These are phyloP conservation scores for Drosophila sturtevanti DNA, from an alignment of 1,140 invertebrate species.

Conservation along the genomic window DNA sequence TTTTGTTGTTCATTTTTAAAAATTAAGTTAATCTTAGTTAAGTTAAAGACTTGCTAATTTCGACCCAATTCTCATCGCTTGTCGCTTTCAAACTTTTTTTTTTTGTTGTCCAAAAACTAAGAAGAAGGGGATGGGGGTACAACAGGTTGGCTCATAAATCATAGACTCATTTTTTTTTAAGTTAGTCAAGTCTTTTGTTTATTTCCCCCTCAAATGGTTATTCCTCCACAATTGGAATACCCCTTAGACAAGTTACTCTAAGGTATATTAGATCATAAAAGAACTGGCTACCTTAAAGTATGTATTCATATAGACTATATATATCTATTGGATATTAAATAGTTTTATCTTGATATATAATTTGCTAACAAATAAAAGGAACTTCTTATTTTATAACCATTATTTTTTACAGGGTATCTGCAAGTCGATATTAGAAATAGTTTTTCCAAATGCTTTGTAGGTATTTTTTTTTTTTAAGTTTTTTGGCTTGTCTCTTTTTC, in stretches of 20 bases:
- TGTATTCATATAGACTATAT: too few species aligned
- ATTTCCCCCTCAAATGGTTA: constrained; percentile 36
- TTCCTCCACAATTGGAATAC: neutral
- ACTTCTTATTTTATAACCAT: too few species aligned
- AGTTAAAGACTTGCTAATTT: constrained; percentile 68
- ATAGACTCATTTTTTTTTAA: constrained; percentile 40
- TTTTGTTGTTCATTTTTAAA: constrained; percentile 20
- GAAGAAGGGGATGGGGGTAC: neutral
- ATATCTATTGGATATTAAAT: too few species aligned
- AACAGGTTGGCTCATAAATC: constrained; percentile 60
- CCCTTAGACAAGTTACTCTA: neutral
- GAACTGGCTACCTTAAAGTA: too few species aligned
- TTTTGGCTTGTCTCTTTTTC: constrained; percentile 23
- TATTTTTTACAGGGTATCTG: neutral
- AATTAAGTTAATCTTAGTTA: constrained; percentile 53
- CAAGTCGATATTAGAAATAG: neutral
- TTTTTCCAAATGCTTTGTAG: neutral
- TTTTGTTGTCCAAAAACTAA: neutral
- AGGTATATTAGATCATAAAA: neutral
- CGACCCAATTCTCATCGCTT: constrained; percentile 66
- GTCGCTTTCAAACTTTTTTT: constrained; percentile 21
- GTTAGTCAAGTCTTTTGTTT: constrained; percentile 55
- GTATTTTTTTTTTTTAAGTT: constrained; percentile 3
- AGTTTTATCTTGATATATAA: too few species aligned
- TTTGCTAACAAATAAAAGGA: too few species aligned